Base-by-base conservation (phyloP, 2,888 invertebrate genomes). In the Crepidodera aurea region DNA sequence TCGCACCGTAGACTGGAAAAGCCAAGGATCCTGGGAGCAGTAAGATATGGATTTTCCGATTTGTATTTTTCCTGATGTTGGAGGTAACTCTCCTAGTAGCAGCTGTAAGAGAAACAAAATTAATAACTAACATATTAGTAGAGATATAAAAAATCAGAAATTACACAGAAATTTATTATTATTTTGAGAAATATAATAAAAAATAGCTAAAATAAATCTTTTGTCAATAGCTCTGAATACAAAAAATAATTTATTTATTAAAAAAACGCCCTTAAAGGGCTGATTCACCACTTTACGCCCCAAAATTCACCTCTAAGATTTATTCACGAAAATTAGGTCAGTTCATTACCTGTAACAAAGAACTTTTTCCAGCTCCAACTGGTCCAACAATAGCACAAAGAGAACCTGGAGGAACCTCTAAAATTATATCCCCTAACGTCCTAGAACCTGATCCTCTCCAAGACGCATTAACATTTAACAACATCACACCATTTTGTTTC, bases 11-110 rank as follows among this genome's bases (percentile, higher is more conserved):
- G 87, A 86, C 0, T 88, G 87, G 76, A 90, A 91, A 0, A 91
- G 85, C 94, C 95, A 96, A 7, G 94, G 87, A 76, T 94, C 92
- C 80, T 94, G 94, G 69, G 90, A 85, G 0, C 92, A 90, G 78
- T 94, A 95, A 22, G 90, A 88, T n/a, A 89, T 60, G 29, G 75
- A 81, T 1, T 89, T 93, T 42, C 84, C 83, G 8, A 91, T 83
- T 54, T 84, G 82, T 13, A 92, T 80, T 8, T 81, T 82, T 50
- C 94, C 93, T 50, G 77, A 73, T 3, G 82, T 79, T 6, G 85
- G 73, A 1, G 84, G 83, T 1, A 90, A 75, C 77, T 90, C 90
- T 1, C 86, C 85, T 10, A 91, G 81, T 8, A 66, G 44, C 1
- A 67, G 57, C 64, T 67, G 8, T 5, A 60, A 39, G 29, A 25